A percentile compares a stretch with the other conserved stretches of the same genome.
Conservation (phyloP, 2,888 invertebrate genomes). For the Seladonia tumulorum region DNA sequence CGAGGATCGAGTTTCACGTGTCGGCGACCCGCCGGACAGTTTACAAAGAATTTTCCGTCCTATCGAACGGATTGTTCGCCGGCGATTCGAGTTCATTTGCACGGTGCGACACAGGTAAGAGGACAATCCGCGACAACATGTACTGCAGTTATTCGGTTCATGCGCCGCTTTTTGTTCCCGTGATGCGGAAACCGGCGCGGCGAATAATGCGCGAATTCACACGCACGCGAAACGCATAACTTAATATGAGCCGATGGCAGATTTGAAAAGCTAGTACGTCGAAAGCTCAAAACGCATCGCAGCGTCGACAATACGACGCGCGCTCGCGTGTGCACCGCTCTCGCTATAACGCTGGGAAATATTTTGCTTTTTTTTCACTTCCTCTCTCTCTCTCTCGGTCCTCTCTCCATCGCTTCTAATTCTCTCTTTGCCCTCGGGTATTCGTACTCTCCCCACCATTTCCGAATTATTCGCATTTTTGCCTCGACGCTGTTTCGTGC, state of each 20-base stretch:
- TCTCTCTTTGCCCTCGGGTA: background rate
- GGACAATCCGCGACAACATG: constrained; percentile 53
- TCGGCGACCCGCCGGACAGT: background rate
- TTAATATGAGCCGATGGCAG: constrained; percentile 62
- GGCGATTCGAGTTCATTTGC: constrained; percentile 7
- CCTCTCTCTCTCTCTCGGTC: background rate
- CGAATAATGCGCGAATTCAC: constrained; percentile 29
- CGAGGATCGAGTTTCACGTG: background rate
- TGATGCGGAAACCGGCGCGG: background rate
- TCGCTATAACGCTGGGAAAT: constrained; percentile 39
- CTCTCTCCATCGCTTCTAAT: background rate
- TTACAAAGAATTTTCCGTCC: constrained; percentile 19
- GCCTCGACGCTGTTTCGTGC: background rate
- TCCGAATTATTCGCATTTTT: constrained; percentile 6
- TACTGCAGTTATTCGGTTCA: constrained; percentile 45
- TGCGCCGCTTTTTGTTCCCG: constrained; percentile 15
- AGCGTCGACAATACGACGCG: background rate
- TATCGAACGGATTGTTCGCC: constrained; percentile 34
- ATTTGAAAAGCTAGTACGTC: constrained; percentile 62
- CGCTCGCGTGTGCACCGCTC: background rate
- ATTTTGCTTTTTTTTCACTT: constrained; percentile 28
- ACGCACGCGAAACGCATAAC: constrained; percentile 50
- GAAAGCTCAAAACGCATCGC: constrained; percentile 60
- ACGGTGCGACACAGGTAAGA: constrained; percentile 50
- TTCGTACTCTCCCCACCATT: background rate